Evolutionary conservation across 2,797 vertebrate genomes (phyloP).

Genomic region (Podarcis siculus): DNA sequence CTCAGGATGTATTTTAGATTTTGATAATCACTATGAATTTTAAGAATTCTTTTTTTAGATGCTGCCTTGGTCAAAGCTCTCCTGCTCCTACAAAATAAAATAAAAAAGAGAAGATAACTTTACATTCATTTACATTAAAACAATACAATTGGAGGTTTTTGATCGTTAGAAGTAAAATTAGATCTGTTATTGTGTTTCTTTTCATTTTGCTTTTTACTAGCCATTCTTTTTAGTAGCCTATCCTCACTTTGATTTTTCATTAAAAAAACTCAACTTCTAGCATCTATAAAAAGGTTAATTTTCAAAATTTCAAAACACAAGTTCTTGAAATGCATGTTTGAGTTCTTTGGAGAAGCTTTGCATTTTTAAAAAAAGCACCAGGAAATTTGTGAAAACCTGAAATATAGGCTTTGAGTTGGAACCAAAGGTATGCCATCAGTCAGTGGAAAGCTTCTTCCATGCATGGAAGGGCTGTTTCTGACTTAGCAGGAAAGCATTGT

Average conservation of each 20-base stretch:
- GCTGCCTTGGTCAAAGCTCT: background rate
- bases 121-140: conserved; percentile 10
- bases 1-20: background rate
- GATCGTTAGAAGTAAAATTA: background rate
- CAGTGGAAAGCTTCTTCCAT: background rate
- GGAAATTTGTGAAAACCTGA: background rate
- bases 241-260: background rate
- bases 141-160: background rate
- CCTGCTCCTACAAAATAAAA: background rate
- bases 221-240: background rate
- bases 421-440: too few species aligned
- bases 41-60: background rate
- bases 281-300: background rate
- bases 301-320: background rate
- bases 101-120: background rate
- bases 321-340: background rate
- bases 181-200: conserved; percentile 17
- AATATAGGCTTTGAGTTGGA: background rate
- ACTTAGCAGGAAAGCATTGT: background rate
- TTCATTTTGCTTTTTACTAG: background rate
- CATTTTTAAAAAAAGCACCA: background rate
- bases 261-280: background rate
- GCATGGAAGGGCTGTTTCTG: background rate
- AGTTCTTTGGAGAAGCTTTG: too few species aligned
- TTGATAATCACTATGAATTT: background rate